Evolutionary conservation across 2,113 vertebrate species (phyloP).

Genomic region (Alethe castanea): DNA sequence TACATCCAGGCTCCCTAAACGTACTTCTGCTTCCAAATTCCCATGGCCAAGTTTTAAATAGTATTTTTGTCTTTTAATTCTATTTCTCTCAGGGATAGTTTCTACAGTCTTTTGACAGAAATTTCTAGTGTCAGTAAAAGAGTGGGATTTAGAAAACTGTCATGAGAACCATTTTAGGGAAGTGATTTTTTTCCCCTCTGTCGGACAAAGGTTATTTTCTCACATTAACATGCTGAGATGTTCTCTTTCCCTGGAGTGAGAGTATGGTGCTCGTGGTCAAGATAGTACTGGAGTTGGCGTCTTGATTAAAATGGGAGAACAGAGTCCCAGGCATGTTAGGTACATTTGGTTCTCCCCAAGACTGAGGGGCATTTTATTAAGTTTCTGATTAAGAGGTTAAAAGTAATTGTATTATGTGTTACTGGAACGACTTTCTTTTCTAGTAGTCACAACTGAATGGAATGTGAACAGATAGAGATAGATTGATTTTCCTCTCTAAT

Average conservation of each 20-base stretch:
- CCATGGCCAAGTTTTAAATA: background rate
- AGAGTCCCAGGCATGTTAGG: background rate
- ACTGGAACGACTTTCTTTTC: background rate
- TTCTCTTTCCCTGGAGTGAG: background rate
- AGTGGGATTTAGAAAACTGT: background rate
- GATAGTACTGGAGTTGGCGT: background rate
- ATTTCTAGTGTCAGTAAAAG: background rate
- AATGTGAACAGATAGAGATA: background rate
- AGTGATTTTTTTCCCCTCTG: background rate
- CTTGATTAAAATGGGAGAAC: background rate
- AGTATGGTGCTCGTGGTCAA: background rate
- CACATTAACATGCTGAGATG: background rate
- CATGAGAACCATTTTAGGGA: fast-evolving
- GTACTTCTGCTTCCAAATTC: background rate
- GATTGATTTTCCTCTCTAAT: background rate
- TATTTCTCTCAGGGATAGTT: background rate
- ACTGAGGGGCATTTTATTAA: background rate
- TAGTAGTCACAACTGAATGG: background rate
- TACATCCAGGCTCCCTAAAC: background rate
- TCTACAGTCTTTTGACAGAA: background rate
- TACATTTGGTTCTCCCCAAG: background rate
- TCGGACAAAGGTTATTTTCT: background rate
- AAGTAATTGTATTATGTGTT: background rate
- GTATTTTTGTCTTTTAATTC: background rate
- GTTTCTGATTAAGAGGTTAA: background rate